Evolutionary conservation across 2,113 vertebrate species (phyloP).

Genomic region (Lophotis ruficrista): DNA sequence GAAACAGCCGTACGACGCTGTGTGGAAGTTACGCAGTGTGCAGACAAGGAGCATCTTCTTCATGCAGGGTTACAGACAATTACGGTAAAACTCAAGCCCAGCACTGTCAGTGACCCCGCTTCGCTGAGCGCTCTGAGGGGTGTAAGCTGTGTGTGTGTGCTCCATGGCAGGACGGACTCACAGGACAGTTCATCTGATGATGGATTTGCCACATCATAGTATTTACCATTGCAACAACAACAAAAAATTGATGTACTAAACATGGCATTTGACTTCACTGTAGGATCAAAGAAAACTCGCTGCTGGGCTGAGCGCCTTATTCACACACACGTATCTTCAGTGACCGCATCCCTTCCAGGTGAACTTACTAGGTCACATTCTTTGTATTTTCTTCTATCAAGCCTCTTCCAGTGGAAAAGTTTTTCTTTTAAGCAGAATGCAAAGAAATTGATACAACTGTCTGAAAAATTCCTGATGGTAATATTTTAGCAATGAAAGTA

Average conservation of each 20-base stretch:
- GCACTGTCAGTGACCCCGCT: background rate
- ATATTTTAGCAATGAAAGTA: background rate
- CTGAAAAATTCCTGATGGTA: constrained; percentile 24
- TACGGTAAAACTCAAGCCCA: background rate
- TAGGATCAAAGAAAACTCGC: background rate
- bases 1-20: background rate
- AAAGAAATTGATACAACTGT: background rate
- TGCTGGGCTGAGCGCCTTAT: background rate
- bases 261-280: background rate
- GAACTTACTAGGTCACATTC: background rate
- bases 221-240: background rate
- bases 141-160: background rate
- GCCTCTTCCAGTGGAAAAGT: background rate
- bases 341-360: background rate
- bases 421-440: background rate
- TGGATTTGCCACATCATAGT: background rate
- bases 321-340: background rate
- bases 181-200: background rate
- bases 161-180: background rate
- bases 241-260: background rate
- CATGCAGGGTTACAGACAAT: background rate
- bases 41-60: background rate
- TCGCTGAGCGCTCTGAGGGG: background rate
- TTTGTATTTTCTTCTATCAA: background rate
- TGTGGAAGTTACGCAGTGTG: rapidly evolving